Conservation (phyloP, 2,113 vertebrate genomes). For the Ageneiosus marmoratus region DNA sequence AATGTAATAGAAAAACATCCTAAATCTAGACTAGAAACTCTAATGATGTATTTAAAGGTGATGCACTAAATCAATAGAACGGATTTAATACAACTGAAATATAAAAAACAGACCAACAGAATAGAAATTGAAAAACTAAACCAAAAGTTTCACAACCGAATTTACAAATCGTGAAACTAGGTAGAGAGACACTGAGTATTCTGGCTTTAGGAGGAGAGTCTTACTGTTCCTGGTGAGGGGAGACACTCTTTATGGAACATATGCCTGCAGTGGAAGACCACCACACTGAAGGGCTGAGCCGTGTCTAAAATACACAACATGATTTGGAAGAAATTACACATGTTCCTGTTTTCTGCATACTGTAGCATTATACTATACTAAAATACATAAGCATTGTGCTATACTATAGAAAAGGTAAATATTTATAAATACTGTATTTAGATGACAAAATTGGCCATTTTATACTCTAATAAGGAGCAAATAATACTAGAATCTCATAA, state of each 20-base stretch:
- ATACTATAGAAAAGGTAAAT: not conserved
- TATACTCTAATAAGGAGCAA: not conserved
- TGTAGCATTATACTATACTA: not conserved
- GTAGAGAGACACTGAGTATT: not conserved
- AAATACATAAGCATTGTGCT: not conserved
- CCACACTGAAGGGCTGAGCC: slow-evolving; percentile 83
- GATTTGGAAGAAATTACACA: not conserved
- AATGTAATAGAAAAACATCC: not conserved
- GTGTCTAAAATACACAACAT: slow-evolving; percentile 76
- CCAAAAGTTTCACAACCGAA: not conserved
- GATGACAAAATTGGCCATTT: not conserved
- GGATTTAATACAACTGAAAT: not conserved
- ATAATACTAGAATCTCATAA: not conserved
- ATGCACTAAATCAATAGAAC: not conserved
- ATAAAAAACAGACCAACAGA: not conserved
- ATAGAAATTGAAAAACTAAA: not conserved
- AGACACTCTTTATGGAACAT: slow-evolving; percentile 99
- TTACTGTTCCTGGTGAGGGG: slow-evolving; percentile 83
- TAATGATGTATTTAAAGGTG: not conserved
- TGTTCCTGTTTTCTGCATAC: not conserved
- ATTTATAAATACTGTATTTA: not conserved
- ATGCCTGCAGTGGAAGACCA: slow-evolving; percentile 96
- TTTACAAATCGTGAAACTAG: not conserved
- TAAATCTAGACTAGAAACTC: not conserved
- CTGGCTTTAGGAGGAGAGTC: slow-evolving; percentile 46